Conservation (phyloP, 2,797 vertebrate species). For the Lepilemur septentrionalis region DNA sequence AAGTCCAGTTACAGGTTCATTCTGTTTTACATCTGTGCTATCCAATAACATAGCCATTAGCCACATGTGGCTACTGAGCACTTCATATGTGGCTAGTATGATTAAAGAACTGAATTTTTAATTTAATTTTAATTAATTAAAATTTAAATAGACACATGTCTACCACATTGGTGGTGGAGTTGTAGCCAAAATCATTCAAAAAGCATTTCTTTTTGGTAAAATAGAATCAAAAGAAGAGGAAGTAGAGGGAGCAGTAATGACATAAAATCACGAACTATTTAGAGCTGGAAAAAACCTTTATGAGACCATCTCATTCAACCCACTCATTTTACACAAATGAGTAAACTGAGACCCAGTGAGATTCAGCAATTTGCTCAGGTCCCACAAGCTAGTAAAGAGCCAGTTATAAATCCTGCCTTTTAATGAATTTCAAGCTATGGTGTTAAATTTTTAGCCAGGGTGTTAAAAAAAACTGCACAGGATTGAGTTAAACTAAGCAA, state of each 20-base stretch:
- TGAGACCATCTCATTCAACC: not conserved
- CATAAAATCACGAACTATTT: constrained; percentile 14
- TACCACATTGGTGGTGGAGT: not conserved
- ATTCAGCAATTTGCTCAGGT: not conserved
- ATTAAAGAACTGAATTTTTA: not conserved
- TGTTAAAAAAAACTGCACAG: not conserved
- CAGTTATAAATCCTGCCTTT: not conserved
- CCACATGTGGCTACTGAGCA: not conserved
- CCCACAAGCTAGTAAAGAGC: not conserved
- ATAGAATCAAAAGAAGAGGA: not conserved
- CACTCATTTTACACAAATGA: constrained; percentile 46
- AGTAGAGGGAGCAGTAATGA: not conserved
- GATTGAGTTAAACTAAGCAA: not conserved
- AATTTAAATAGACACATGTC: not conserved
- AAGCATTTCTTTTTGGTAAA: not conserved
- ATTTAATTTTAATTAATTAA: not conserved
- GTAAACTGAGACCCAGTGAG: not conserved
- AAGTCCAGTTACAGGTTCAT: not conserved
- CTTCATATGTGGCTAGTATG: not conserved
- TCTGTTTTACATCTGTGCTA: not conserved
- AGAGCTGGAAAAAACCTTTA: not conserved
- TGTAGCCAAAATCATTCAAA: constrained; percentile 4
- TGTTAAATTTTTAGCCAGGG: not conserved
- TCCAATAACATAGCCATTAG: not conserved
- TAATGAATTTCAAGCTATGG: not conserved